phyloP scores from a whole-genome alignment of 2,888 invertebrate species.

The Cristatella mucedo region DNA sequence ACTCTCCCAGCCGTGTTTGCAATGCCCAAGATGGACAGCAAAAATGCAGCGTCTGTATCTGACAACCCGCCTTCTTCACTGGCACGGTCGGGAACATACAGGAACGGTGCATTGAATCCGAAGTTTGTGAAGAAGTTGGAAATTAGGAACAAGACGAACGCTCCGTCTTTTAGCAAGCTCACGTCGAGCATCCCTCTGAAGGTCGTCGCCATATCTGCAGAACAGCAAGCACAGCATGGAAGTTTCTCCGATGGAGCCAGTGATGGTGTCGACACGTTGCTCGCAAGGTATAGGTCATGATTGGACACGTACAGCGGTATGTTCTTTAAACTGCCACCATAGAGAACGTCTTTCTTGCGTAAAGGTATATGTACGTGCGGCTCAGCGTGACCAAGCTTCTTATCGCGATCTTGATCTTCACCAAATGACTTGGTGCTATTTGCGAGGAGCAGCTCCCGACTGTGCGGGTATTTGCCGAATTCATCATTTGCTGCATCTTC shows the following conservation, averaged over 20 bases:
- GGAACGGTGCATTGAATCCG: constrained; percentile 81
- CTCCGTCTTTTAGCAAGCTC: constrained; percentile 20
- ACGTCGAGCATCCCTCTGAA: too few relatives aligned
- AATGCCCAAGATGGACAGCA: constrained; percentile 58
- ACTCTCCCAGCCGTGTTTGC: constrained; percentile 65
- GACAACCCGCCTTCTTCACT: constrained; percentile 42
- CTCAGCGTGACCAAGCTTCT: too few relatives aligned
- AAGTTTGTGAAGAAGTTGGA: constrained; percentile 75
- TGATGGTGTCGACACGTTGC: constrained; percentile 31
- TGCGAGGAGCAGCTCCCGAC: too few relatives aligned
- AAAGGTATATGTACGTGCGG: constrained; percentile 46
- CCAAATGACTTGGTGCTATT: constrained; percentile 16
- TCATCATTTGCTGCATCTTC: constrained; percentile 3
- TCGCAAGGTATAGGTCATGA: constrained; percentile 29
- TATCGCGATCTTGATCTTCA: too few relatives aligned
- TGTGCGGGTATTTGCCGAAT: too few relatives aligned
- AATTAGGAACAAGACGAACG: constrained; percentile 47
- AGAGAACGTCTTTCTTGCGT: constrained; percentile 71
- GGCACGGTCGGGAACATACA: constrained; percentile 74
- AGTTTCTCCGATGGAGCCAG: too few relatives aligned
- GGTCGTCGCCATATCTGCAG: too few relatives aligned
- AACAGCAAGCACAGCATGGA: too few relatives aligned
- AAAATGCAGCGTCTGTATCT: constrained; percentile 43
- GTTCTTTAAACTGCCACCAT: constrained; percentile 58
- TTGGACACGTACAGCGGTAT: constrained; percentile 38